phyloP scores from a whole-genome alignment of 1,140 invertebrate genomes.

The Tenebrio molitor region DNA sequence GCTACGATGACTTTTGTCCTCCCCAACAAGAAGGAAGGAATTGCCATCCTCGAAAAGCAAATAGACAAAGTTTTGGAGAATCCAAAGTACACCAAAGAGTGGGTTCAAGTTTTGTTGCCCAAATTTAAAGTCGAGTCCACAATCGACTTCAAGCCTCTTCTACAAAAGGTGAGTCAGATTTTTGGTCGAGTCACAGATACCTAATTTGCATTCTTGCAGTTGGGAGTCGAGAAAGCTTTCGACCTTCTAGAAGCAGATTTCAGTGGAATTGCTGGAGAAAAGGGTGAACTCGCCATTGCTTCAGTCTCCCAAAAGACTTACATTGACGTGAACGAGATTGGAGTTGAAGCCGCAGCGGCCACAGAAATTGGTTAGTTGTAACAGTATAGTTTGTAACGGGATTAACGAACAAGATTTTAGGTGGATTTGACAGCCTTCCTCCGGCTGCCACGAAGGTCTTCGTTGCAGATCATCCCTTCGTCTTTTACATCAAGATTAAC shows the following conservation, averaged over 20 bases:
- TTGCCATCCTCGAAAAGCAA: constrained; percentile 58
- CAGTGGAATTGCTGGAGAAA: constrained; percentile 65
- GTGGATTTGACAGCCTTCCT: too few species aligned
- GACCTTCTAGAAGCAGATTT: constrained; percentile 68
- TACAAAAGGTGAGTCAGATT: constrained; percentile 62
- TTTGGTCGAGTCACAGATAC: constrained; percentile 22
- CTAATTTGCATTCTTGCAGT: constrained; percentile 57
- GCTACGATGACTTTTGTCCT: constrained; percentile 76
- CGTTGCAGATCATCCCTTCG: not conserved
- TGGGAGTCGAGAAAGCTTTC: constrained; percentile 71
- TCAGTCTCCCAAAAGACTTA: constrained; percentile 81
- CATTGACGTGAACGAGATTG: constrained; percentile 82
- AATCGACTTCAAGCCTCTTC: constrained; percentile 62
- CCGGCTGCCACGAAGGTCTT: constrained; percentile 52
- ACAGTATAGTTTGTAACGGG: not conserved
- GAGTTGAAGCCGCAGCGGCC: constrained; percentile 81
- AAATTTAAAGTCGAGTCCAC: constrained; percentile 67
- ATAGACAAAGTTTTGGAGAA: constrained; percentile 51
- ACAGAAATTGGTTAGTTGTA: constrained; percentile 65
- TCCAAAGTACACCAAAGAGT: constrained; percentile 50
- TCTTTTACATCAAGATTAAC: constrained; percentile 18
- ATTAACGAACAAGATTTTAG: not conserved
- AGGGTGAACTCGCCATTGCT: constrained; percentile 67
- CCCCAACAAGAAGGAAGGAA: constrained; percentile 74
- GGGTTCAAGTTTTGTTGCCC: constrained; percentile 62